Conservation (phyloP, 2,113 vertebrate genomes). For the Silurus meridionalis region DNA sequence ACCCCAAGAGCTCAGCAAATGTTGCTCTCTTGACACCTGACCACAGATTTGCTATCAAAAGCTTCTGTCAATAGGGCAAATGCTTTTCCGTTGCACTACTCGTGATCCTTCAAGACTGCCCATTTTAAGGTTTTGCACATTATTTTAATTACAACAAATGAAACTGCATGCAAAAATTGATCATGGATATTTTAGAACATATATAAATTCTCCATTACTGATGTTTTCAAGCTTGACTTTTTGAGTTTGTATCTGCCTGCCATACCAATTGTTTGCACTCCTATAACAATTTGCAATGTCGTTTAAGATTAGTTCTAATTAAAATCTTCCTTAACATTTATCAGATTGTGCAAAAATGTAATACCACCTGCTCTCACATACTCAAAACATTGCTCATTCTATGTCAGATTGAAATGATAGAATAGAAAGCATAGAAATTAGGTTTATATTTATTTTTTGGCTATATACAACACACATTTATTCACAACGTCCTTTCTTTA, state of each 20-base stretch:
- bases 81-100: neutral
- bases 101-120: neutral
- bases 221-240: neutral
- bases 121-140: neutral
- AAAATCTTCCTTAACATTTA: neutral
- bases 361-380: neutral
- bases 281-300: neutral
- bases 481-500: too few species aligned
- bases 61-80: neutral
- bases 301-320: neutral
- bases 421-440: neutral
- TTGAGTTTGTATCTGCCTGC: neutral
- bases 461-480: too few species aligned
- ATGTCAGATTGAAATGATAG: neutral
- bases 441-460: neutral
- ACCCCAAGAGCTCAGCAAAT: neutral
- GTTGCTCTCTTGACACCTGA: neutral
- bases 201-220: neutral
- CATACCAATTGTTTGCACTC: neutral
- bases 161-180: neutral
- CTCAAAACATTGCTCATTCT: neutral
- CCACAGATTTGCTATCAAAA: neutral
- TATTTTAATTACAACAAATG: neutral
- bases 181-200: neutral
- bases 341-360: neutral